phyloP scores from a whole-genome alignment of 2,888 invertebrate species.

The Cybosia mesomella region DNA sequence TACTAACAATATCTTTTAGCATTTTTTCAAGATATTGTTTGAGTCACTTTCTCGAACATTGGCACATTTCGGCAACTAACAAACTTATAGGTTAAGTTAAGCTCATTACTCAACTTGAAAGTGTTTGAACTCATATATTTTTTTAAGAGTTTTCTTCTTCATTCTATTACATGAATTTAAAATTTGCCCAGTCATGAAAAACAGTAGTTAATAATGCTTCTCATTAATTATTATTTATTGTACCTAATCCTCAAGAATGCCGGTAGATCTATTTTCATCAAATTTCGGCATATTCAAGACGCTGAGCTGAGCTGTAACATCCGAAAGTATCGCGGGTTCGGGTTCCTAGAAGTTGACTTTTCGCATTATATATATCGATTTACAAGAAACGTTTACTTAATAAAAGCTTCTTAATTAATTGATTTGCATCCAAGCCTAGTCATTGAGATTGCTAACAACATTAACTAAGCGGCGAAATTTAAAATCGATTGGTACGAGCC shows the following conservation, averaged over 20 bases:
- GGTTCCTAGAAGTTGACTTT: neutral
- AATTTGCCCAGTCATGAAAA: too few species aligned
- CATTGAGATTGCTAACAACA: neutral
- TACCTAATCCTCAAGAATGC: too few species aligned
- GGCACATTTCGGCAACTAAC: neutral
- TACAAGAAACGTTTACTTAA: neutral
- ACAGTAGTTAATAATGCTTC: too few species aligned
- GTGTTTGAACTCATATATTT: too few species aligned
- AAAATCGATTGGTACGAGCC: conserved; percentile 32
- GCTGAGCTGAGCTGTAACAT: neutral
- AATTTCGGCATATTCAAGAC: neutral
- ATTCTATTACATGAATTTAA: too few species aligned
- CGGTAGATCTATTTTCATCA: too few species aligned
- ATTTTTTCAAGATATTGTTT: neutral
- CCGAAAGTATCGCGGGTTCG: neutral
- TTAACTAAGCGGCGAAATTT: conserved; percentile 14
- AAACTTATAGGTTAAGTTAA: neutral
- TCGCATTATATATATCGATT: neutral
- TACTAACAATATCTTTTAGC: neutral
- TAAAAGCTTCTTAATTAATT: neutral
- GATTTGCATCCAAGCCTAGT: neutral
- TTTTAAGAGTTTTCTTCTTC: too few species aligned
- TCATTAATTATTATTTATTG: too few species aligned
- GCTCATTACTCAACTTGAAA: too few species aligned
- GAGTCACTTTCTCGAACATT: neutral